Evolutionary conservation across 2,113 vertebrate genomes (phyloP).

Genomic region (Oreochromis spilurus): DNA sequence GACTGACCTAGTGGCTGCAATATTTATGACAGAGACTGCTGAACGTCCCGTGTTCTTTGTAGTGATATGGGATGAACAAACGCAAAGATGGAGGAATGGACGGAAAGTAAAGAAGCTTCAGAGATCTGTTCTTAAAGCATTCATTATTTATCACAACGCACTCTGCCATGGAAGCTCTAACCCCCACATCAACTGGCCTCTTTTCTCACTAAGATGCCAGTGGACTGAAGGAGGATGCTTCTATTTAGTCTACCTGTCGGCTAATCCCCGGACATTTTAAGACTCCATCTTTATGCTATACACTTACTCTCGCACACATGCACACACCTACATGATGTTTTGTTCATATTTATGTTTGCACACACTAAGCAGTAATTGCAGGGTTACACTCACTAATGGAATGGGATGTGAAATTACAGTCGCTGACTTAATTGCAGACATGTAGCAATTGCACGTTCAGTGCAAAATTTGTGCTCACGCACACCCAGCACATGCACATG

Average conservation of each 20-base stretch:
- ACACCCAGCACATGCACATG: neutral
- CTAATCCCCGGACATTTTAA: slow-evolving; percentile 10
- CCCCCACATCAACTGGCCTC: slow-evolving; percentile 73
- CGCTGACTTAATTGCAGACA: neutral
- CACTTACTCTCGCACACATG: neutral
- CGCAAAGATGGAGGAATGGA: slow-evolving; percentile 31
- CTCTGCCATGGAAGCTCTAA: slow-evolving; percentile 54
- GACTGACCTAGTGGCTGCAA: slow-evolving; percentile 53
- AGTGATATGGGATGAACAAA: slow-evolving; percentile 22
- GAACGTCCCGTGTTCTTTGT: slow-evolving; percentile 28
- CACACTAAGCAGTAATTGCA: neutral
- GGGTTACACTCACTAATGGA: neutral
- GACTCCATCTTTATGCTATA: neutral
- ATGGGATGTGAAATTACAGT: neutral
- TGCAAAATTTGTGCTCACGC: neutral
- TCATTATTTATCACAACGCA: slow-evolving; percentile 69
- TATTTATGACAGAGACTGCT: slow-evolving; percentile 56
- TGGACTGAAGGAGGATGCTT: slow-evolving; percentile 44
- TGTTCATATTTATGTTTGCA: neutral
- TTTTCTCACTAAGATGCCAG: slow-evolving; percentile 54
- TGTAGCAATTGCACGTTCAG: neutral
- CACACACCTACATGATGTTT: neutral
- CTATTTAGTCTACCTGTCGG: slow-evolving; percentile 56
- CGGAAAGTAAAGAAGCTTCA: slow-evolving; percentile 41
- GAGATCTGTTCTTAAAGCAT: slow-evolving; percentile 65